Conservation (phyloP, 1,140 invertebrate species). For the Atopsyche davidsoni region DNA sequence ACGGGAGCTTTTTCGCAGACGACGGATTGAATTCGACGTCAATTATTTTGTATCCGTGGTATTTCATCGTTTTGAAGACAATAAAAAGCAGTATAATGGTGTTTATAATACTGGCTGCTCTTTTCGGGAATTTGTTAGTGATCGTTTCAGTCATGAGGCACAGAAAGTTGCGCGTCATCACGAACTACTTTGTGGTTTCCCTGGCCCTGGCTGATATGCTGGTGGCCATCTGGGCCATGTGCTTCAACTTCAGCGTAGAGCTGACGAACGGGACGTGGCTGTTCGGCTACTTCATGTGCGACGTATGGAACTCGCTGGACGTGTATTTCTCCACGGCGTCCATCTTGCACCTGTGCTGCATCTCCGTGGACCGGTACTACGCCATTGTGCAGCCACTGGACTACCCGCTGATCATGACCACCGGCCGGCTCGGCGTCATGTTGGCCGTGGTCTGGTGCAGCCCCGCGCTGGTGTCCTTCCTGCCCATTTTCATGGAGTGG, state of each 20-base stretch:
- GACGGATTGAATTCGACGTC: slow-evolving; percentile 12
- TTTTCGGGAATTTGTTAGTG: slow-evolving; percentile 81
- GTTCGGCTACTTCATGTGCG: slow-evolving; percentile 87
- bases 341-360: slow-evolving; percentile 87
- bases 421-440: slow-evolving; percentile 67
- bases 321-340: slow-evolving; percentile 92
- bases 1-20: slow-evolving; percentile 20
- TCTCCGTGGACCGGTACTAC: slow-evolving; percentile 82
- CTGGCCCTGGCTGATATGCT: slow-evolving; percentile 84
- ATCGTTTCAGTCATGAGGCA: slow-evolving; percentile 85
- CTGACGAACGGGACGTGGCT: slow-evolving; percentile 78
- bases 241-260: slow-evolving; percentile 87
- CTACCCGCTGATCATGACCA: slow-evolving; percentile 85
- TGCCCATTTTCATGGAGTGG: slow-evolving; percentile 92
- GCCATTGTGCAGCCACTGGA: slow-evolving; percentile 85
- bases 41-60: slow-evolving; percentile 30
- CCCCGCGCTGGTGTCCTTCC: slow-evolving; percentile 86
- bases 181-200: slow-evolving; percentile 95
- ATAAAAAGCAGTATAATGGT: slow-evolving; percentile 69
- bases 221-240: slow-evolving; percentile 89
- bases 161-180: slow-evolving; percentile 77
- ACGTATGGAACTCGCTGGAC: slow-evolving; percentile 92
- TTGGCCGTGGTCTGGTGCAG: slow-evolving; percentile 85
- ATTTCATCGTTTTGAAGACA: slow-evolving; percentile 48
- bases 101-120: slow-evolving; percentile 78